Conservation (phyloP, 2,113 vertebrate genomes). For the Clarias macrocephalus region DNA sequence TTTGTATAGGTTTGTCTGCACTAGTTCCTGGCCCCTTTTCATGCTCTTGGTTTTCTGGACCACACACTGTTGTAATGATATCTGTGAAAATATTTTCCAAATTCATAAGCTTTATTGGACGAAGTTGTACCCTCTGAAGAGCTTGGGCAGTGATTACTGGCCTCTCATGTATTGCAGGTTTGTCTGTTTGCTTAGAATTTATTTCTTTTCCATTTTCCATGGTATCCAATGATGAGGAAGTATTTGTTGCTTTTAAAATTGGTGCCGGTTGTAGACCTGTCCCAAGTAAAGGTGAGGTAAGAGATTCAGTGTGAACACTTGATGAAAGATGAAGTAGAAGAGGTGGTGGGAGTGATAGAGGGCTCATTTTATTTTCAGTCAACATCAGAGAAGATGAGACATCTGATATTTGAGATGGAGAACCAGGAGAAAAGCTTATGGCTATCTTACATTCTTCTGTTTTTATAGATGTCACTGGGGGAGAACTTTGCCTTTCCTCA, state of each 20-base stretch:
- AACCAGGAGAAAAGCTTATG: conserved; percentile 4
- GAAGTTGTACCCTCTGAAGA: conserved; percentile 81
- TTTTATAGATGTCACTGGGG: background rate
- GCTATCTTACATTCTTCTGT: conserved; percentile 20
- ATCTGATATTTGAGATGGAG: conserved; percentile 2
- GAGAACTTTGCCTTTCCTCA: conserved; percentile 13
- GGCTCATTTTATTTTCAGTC: background rate
- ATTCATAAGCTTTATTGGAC: conserved; percentile 70
- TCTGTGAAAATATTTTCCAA: conserved; percentile 51
- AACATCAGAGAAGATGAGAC: conserved; percentile 20
- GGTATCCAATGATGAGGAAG: background rate
- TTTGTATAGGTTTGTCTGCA: conserved; percentile 69
- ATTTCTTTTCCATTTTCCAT: conserved; percentile 13
- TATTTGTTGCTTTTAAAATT: conserved; percentile 18
- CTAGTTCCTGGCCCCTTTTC: conserved; percentile 58
- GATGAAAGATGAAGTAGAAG: conserved; percentile 28
- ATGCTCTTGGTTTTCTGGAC: conserved; percentile 64
- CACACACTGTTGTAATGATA: conserved; percentile 54
- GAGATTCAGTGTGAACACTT: conserved; percentile 26
- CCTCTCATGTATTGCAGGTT: conserved; percentile 58
- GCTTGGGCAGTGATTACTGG: conserved; percentile 83
- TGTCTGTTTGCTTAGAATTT: conserved; percentile 39
- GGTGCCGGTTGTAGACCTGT: background rate
- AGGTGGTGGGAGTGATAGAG: background rate
- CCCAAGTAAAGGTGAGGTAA: conserved; percentile 33